phyloP scores from a whole-genome alignment of 2,888 invertebrate genomes.

The Chalcis sispes region DNA sequence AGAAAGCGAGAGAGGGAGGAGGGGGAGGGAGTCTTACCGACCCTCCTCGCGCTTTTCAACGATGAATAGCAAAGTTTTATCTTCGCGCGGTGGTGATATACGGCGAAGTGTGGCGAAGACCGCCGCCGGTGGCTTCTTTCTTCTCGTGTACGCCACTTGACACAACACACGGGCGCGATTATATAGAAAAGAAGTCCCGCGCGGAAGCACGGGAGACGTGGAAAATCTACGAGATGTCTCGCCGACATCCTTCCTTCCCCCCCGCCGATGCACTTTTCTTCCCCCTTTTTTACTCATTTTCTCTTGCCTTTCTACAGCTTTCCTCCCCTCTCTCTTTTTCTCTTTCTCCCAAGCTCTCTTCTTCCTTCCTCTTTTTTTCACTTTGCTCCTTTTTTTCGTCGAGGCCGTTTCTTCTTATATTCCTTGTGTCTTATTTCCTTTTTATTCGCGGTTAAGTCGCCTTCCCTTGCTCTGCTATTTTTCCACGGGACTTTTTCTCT shows the following conservation, averaged over 20 bases:
- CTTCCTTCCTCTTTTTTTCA: neutral
- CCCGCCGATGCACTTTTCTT: conserved; percentile 31
- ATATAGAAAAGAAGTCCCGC: conserved; percentile 49
- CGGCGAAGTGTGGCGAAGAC: conserved; percentile 59
- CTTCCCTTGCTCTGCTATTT: neutral
- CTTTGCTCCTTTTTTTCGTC: conserved; percentile 26
- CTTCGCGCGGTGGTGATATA: conserved; percentile 61
- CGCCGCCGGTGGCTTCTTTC: conserved; percentile 58
- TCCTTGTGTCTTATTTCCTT: conserved; percentile 43
- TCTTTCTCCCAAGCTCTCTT: neutral
- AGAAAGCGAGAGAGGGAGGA: no score
- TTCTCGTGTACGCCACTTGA: conserved; percentile 49
- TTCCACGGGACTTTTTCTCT: conserved; percentile 7
- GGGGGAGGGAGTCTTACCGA: conserved; percentile 22
- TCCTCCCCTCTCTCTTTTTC: neutral
- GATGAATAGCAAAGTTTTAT: conserved; percentile 64
- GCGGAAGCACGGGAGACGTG: conserved; percentile 60
- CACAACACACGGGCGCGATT: conserved; percentile 51
- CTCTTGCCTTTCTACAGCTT: conserved; percentile 3
- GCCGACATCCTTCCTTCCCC: conserved; percentile 51
- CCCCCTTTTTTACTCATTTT: neutral
- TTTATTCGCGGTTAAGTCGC: conserved; percentile 35
- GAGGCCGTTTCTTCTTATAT: conserved; percentile 45
- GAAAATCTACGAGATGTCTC: conserved; percentile 61
- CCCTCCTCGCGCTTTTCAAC: conserved; percentile 57